Evolutionary conservation across 2,113 vertebrate genomes (phyloP), one percentile per base, ranked within the genome.

Genomic region (Pterocles burchelli): DNA sequence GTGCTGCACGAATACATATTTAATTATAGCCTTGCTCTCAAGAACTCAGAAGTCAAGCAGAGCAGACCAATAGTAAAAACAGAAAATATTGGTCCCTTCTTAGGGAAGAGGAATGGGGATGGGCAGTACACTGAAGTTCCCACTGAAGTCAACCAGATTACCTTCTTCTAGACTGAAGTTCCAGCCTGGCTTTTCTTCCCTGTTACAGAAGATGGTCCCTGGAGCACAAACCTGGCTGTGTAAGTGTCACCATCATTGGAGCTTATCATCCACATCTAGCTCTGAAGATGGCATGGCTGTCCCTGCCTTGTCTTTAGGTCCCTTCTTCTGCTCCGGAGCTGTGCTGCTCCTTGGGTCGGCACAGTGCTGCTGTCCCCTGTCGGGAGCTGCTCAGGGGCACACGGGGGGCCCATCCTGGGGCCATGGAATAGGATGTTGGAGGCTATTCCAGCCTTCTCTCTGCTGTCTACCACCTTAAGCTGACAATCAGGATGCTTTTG

Each of bases 341-440:
- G 66, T 59, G 31, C 51, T 7, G 13, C n/a, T 20, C 7, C 38
- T 58, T n/a, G 7, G 13, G 22, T 10, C 9, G 22, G 31, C 62
- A 22, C 55, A 16, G 28, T 8, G 80, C 51, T 62, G 52, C 41
- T 51, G 25, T 18, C 62, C 45, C 57, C 75, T 33, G 0, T 13
- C 0, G 0, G 57, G 55, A 85, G 22, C 67, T 70, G 73, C 61
- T 70, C 18, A 15, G 84, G 43, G 43, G 9, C 16, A 13, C 46
- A 26, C 6, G 10, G 31, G 2, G 17, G 3, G 8, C 19, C 33
- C 3, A 0, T 22, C 25, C 34, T 85, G n/a, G 19, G 61, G 9
- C 7, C 9, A 12, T 29, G 41, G 14, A 25, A 7, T 7, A 31
- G 49, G 36, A 1, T 9, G 0, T 2, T 25, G 24, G 74, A 88